These are phyloP conservation scores for Anarhynchus alexandrinus DNA, from an alignment of 2,113 vertebrate genomes.

Conservation along the genomic window DNA sequence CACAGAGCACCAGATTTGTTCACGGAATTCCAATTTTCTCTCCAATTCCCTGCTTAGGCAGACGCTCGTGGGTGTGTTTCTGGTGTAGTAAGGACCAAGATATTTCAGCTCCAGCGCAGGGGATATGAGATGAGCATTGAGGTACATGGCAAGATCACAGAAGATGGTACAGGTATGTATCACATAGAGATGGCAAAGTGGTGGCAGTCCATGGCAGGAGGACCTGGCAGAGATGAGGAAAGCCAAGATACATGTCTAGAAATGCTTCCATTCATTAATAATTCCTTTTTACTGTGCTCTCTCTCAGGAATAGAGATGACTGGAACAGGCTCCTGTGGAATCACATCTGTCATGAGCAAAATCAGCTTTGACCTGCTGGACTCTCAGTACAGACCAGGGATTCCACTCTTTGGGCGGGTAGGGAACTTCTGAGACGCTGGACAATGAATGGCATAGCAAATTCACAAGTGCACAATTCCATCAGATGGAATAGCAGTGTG, in stretches of 20 bases:
- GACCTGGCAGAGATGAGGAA: background rate
- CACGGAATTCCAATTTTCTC: background rate
- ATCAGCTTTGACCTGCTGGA: conserved; percentile 70
- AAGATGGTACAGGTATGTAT: conserved; percentile 75
- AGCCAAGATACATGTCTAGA: background rate
- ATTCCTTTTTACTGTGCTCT: background rate
- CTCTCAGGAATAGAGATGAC: conserved; percentile 59
- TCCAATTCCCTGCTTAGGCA: conserved; percentile 51
- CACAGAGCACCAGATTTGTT: background rate
- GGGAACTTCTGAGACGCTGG: background rate
- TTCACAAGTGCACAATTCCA: background rate
- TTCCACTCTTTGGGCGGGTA: conserved; percentile 73
- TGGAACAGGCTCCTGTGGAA: conserved; percentile 38
- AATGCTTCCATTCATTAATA: background rate
- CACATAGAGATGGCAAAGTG: background rate
- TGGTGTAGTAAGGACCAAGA: conserved; percentile 55
- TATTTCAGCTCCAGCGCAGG: conserved; percentile 68
- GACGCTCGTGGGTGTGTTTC: conserved; percentile 66
- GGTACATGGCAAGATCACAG: conserved; percentile 68
- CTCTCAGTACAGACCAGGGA: conserved; percentile 62
- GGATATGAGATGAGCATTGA: conserved; percentile 67
- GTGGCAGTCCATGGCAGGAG: background rate
- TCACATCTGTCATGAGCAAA: conserved; percentile 62
- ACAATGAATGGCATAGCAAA: background rate
- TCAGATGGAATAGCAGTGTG: background rate